These are phyloP conservation scores for Narcine bancroftii DNA, from an alignment of 2,113 vertebrate species.

Conservation along the genomic window DNA sequence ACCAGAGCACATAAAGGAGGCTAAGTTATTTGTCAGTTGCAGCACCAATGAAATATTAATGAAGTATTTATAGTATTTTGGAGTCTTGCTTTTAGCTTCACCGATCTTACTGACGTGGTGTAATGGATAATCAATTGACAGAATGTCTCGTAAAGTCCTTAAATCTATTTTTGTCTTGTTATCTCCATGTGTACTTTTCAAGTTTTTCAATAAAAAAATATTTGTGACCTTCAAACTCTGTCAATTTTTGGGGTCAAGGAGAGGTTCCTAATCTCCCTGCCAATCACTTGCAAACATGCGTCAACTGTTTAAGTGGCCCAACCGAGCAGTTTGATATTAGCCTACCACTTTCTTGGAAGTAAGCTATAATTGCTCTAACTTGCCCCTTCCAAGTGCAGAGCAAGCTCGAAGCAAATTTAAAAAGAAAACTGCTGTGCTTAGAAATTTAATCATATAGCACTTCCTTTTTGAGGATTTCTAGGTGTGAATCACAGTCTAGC, in stretches of 20 bases:
- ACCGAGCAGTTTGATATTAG: not conserved
- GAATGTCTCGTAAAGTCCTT: not conserved
- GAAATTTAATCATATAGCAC: too few species aligned
- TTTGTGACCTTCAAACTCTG: not conserved
- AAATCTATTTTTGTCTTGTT: conserved; percentile 12
- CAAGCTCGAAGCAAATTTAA: too few species aligned
- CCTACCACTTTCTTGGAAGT: not conserved
- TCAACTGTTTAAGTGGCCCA: not conserved
- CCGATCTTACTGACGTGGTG: not conserved
- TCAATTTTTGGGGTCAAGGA: not conserved
- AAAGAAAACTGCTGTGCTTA: too few species aligned
- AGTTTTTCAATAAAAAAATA: not conserved
- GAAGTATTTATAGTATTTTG: not conserved
- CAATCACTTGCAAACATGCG: not conserved
- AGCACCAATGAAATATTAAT: conserved; percentile 27
- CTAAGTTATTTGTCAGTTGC: not conserved
- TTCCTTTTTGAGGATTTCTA: too few species aligned
- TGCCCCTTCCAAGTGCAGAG: not conserved
- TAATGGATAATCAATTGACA: not conserved
- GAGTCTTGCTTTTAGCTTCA: conserved; percentile 14
- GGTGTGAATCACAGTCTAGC: too few species aligned
- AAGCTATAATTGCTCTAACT: not conserved
- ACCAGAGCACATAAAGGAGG: not conserved
- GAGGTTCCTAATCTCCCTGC: not conserved
- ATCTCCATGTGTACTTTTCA: not conserved